phyloP scores from a whole-genome alignment of 2,888 invertebrate genomes.

The Chalcosyrphus nemorum region DNA sequence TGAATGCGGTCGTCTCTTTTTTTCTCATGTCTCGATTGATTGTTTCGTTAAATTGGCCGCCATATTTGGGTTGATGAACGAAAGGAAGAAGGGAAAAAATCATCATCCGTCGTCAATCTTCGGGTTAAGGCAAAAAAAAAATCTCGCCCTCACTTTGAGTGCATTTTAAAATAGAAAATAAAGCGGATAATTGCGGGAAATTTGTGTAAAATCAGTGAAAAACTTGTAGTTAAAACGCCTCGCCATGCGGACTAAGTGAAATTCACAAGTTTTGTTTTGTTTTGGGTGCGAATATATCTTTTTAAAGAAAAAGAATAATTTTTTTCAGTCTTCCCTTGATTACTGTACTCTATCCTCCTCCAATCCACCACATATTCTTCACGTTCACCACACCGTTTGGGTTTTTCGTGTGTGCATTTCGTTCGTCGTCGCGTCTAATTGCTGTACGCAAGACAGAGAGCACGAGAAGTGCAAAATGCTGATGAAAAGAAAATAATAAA shows the following conservation, averaged over 20 bases:
- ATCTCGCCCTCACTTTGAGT: constrained; percentile 44
- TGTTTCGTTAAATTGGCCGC: constrained; percentile 71
- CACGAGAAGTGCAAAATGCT: constrained; percentile 36
- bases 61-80: constrained; percentile 68
- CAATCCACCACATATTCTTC: constrained; percentile 32
- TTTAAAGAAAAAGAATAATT: constrained; percentile 73
- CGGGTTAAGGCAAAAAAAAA: constrained; percentile 61
- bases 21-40: neutral
- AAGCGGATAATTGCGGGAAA: constrained; percentile 41
- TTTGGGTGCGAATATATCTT: constrained; percentile 76
- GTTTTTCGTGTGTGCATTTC: constrained; percentile 57
- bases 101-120: constrained; percentile 59
- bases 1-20: constrained; percentile 26
- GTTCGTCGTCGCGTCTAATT: constrained; percentile 24
- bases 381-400: constrained; percentile 19
- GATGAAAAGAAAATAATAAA: constrained; percentile 48
- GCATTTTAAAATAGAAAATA: constrained; percentile 56
- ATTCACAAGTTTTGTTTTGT: constrained; percentile 73
- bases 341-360: constrained; percentile 64
- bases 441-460: constrained; percentile 47
- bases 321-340: constrained; percentile 63
- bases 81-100: constrained; percentile 75
- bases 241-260: constrained; percentile 72
- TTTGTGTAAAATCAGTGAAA: constrained; percentile 75
- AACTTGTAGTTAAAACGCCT: constrained; percentile 74